A percentile compares a stretch with the other conserved stretches of the same genome.
phyloP scores from a whole-genome alignment of 2,113 vertebrate species.

The Sitta europaea region DNA sequence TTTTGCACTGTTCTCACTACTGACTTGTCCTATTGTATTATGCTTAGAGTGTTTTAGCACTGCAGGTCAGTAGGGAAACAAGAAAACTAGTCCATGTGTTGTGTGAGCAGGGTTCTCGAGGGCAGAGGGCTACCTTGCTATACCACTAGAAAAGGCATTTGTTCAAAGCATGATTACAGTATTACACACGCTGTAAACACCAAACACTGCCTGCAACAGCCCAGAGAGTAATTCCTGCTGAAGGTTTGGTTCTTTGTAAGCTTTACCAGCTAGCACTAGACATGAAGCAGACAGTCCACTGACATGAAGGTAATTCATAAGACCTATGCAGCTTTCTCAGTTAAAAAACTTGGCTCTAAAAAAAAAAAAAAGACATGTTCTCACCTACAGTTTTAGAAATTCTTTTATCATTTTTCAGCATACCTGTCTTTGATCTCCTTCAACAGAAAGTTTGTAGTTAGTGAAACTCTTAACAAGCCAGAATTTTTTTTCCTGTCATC shows the following conservation, averaged over 20 bases:
- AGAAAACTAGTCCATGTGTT: not conserved
- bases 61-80: not conserved
- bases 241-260: not conserved
- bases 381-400: not conserved
- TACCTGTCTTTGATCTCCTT: not conserved
- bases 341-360: not conserved
- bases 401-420: not conserved
- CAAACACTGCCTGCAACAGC: not conserved
- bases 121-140: not conserved
- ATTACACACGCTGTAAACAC: not conserved
- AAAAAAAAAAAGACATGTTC: not conserved
- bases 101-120: not conserved
- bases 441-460: not conserved
- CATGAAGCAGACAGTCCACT: not conserved
- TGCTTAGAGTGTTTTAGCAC: not conserved
- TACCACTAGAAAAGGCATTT: not conserved
- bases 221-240: not conserved
- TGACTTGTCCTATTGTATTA: not conserved
- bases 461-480: not conserved
- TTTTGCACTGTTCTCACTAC: not conserved
- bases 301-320: not conserved
- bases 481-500: not conserved
- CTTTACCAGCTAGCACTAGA: not conserved
- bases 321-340: not conserved
- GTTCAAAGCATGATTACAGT: not conserved